phyloP scores from a whole-genome alignment of 2,797 vertebrate species.

The Melanogrammus aeglefinus region DNA sequence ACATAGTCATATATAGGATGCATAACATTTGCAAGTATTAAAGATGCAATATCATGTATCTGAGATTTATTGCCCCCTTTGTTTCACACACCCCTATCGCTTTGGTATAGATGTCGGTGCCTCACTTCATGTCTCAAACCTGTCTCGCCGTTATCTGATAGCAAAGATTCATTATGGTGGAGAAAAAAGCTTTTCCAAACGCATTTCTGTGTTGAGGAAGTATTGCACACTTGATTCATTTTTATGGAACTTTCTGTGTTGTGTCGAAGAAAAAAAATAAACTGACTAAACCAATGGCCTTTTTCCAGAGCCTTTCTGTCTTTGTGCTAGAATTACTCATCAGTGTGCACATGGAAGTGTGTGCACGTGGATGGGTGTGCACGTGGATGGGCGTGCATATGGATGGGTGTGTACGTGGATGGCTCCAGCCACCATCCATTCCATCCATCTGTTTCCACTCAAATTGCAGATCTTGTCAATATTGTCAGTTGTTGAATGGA shows the following conservation, averaged over 20 bases:
- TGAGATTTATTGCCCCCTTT: background rate
- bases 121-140: too few species aligned
- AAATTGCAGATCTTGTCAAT: background rate
- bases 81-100: background rate
- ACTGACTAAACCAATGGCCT: background rate
- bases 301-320: background rate
- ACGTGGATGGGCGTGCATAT: background rate
- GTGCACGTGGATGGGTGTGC: background rate
- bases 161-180: background rate
- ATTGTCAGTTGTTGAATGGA: background rate
- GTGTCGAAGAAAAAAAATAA: background rate
- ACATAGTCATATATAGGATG: constrained; percentile 7
- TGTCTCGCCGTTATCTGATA: background rate
- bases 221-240: background rate
- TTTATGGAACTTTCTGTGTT: background rate
- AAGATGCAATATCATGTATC: background rate
- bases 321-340: background rate
- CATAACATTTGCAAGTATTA: background rate
- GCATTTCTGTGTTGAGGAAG: background rate
- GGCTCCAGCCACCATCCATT: background rate
- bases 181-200: background rate
- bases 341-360: background rate
- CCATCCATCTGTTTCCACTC: background rate
- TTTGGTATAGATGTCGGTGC: background rate
- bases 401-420: background rate